Conservation (phyloP, 2,888 invertebrate species). For the Clanis bilineata region DNA sequence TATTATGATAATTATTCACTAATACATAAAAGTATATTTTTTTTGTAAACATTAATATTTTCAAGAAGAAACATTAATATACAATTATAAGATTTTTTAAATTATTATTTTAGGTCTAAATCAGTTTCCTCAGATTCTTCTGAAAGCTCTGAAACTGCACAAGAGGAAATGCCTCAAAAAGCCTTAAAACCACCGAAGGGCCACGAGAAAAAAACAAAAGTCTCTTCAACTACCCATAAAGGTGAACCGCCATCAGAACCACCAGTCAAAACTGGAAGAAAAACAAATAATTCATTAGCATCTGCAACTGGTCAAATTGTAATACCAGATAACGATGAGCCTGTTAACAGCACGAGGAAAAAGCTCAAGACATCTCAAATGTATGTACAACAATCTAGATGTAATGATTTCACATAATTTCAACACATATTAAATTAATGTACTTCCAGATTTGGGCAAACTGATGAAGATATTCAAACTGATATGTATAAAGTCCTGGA, state of each 20-base stretch:
- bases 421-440: no score
- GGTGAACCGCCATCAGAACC: constrained; percentile 68
- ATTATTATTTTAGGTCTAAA: constrained; percentile 51
- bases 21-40: no score
- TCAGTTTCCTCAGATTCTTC: constrained; percentile 63
- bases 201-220: constrained; percentile 67
- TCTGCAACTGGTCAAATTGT: constrained; percentile 92
- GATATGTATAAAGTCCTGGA: constrained; percentile 96
- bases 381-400: constrained; percentile 66
- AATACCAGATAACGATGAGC: constrained; percentile 82
- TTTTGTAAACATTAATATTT: no score
- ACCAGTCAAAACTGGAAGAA: constrained; percentile 84
- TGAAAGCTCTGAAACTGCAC: constrained; percentile 52
- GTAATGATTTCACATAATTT: background rate
- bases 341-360: constrained; percentile 73
- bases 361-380: constrained; percentile 87
- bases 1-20: no score
- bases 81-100: background rate
- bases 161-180: constrained; percentile 69
- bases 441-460: constrained; percentile 88
- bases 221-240: constrained; percentile 60
- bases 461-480: constrained; percentile 92
- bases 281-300: constrained; percentile 93
- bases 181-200: constrained; percentile 55
- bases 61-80: no score